phyloP scores from a whole-genome alignment of 1,140 invertebrate species.

The Dryas iulia region DNA sequence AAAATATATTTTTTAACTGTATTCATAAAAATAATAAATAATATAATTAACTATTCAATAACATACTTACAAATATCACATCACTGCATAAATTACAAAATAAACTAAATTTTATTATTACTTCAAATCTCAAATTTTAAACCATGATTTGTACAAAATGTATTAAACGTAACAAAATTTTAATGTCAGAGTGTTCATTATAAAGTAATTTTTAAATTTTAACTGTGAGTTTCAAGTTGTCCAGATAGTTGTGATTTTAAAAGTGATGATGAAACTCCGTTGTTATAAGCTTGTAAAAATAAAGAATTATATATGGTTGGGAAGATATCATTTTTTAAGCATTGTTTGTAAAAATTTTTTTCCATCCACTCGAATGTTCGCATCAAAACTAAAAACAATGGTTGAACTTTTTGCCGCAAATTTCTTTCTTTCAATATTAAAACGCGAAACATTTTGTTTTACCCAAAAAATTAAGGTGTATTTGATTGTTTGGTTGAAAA shows the following conservation, averaged over 20 bases:
- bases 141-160: background rate
- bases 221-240: background rate
- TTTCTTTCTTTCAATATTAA: constrained; percentile 30
- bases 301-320: constrained; percentile 13
- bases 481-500: constrained; percentile 27
- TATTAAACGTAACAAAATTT: background rate
- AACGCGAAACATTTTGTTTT: constrained; percentile 26
- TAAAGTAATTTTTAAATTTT: background rate
- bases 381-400: constrained; percentile 38
- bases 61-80: no score
- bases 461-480: constrained; percentile 23
- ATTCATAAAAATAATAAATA: no score
- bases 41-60: no score
- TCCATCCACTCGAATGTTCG: constrained; percentile 31
- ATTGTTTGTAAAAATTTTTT: constrained; percentile 28
- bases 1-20: no score
- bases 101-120: no score
- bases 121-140: no score
- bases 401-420: constrained; percentile 31
- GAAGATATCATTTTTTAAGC: constrained; percentile 23
- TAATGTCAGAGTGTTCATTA: constrained; percentile 6
- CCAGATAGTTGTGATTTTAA: background rate
- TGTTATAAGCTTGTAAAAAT: constrained; percentile 8
- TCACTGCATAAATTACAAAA: no score
- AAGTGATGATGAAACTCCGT: background rate